These are phyloP conservation scores for Epinephelus moara DNA, from an alignment of 2,113 vertebrate genomes.

Conservation along the genomic window DNA sequence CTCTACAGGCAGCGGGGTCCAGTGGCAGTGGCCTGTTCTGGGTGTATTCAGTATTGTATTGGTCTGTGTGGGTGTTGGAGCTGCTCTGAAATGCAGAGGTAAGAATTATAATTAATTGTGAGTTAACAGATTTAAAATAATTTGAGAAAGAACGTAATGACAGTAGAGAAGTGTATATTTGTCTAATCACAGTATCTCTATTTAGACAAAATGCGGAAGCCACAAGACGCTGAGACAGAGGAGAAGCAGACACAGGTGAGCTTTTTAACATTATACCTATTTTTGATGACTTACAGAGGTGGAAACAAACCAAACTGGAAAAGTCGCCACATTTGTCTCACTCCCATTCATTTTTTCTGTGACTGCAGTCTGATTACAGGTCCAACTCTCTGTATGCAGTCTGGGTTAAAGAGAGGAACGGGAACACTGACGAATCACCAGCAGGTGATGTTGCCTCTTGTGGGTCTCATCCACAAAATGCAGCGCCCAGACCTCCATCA, in stretches of 20 bases:
- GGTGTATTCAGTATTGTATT: constrained; percentile 1
- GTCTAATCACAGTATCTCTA: not conserved
- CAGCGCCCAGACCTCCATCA: not conserved
- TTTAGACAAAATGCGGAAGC: not conserved
- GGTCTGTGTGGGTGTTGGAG: constrained; percentile 4
- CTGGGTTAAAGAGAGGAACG: constrained; percentile 8
- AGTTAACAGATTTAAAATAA: not conserved
- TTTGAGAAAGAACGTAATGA: not conserved
- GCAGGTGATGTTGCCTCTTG: not conserved
- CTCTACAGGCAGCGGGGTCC: not conserved
- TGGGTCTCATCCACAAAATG: not conserved
- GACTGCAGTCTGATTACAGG: constrained; percentile 8
- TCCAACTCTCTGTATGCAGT: constrained; percentile 23
- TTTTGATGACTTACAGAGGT: not conserved
- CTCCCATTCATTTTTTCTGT: not conserved
- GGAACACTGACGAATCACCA: not conserved
- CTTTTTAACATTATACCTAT: not conserved
- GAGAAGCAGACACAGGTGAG: constrained; percentile 11
- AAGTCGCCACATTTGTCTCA: not conserved
- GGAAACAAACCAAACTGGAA: not conserved
- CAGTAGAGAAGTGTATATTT: not conserved
- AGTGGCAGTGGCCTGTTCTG: constrained; percentile 42
- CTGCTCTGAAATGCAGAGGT: constrained; percentile 26
- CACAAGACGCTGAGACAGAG: not conserved
- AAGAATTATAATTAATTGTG: constrained; percentile 1